phyloP scores from a whole-genome alignment of 2,113 vertebrate species.

The Cygnus buccinator region DNA sequence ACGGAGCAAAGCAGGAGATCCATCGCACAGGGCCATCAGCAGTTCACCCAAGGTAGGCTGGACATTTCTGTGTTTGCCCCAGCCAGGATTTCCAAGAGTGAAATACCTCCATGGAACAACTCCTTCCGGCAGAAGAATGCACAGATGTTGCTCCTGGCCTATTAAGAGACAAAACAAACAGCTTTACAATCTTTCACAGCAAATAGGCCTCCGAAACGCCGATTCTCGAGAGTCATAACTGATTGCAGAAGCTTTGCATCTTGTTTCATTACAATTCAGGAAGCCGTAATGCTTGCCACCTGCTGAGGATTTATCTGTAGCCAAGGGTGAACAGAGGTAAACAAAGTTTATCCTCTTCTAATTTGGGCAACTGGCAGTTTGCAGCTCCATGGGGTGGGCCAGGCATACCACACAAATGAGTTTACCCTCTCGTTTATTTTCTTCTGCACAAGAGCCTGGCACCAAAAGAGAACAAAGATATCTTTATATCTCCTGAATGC shows the following conservation, averaged over 20 bases:
- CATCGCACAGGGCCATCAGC: not conserved
- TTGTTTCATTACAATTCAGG: not conserved
- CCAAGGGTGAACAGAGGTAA: not conserved
- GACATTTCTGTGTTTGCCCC: not conserved
- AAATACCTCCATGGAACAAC: accelerated
- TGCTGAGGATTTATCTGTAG: not conserved
- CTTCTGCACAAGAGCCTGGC: accelerated
- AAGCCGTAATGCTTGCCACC: not conserved
- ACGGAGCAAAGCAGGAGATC: not conserved
- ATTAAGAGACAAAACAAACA: not conserved
- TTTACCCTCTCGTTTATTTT: not conserved
- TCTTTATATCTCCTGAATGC: not conserved
- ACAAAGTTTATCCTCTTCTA: not conserved
- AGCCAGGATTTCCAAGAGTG: not conserved
- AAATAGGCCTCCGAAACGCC: accelerated
- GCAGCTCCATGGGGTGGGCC: not conserved
- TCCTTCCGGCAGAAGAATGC: not conserved
- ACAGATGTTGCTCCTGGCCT: not conserved
- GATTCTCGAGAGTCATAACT: not conserved
- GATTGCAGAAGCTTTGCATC: not conserved
- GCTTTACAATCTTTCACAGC: not conserved
- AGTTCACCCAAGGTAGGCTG: not conserved
- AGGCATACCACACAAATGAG: not conserved
- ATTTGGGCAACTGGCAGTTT: not conserved
- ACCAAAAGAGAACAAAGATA: not conserved